Base-by-base conservation (phyloP, 2,797 vertebrate species). In the Staurois parvus region DNA sequence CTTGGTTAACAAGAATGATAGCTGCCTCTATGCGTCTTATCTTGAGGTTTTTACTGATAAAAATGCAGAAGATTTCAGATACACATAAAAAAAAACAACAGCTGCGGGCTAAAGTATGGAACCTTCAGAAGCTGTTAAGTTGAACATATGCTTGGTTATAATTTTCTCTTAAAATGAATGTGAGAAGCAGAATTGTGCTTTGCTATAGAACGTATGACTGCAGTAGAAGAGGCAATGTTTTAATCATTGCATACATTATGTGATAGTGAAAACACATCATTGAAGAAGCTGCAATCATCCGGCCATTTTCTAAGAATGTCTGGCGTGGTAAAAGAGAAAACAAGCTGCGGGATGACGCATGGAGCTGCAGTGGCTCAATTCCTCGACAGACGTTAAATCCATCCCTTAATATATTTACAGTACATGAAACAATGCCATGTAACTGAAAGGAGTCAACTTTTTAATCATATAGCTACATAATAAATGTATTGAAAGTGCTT, bases 101-200 rank as follows among this genome's bases (percentile, higher is more conserved):
- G 79, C 68, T 81, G 79, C 45, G 37, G 68, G 67, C 45, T 26
- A 81, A 32, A 28, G 68, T 26, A 56, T 8, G 42, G 26, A 8
- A 2, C 9, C n/a, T 34, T 52, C n/a, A 21, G 3, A 45, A 45
- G 40, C 26, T 24, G 62, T 45, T 56, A 69, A 56, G 32, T 28
- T 12, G 79, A 81, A 29, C 79, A 81, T 81, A 81, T 81, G 79
- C 68, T 72, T 72, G n/a, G 45, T 81, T 72, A 68, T 72, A 62
- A 81, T 81, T 72, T 81, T 59, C 68, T 69, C 69, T 81, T 81
- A 72, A 81, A 37, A 15, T 72, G 79, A 42, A 62, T 81, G 48
- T 40, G n/a, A 72, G 32, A 37, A 56, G 29, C 62, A 29, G 59
- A 34, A 29, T 26, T n/a, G 67, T 48, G 29, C 78, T 56, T 80